Base-by-base conservation (phyloP, 2,888 invertebrate species). In the Pyrrhia umbra region DNA sequence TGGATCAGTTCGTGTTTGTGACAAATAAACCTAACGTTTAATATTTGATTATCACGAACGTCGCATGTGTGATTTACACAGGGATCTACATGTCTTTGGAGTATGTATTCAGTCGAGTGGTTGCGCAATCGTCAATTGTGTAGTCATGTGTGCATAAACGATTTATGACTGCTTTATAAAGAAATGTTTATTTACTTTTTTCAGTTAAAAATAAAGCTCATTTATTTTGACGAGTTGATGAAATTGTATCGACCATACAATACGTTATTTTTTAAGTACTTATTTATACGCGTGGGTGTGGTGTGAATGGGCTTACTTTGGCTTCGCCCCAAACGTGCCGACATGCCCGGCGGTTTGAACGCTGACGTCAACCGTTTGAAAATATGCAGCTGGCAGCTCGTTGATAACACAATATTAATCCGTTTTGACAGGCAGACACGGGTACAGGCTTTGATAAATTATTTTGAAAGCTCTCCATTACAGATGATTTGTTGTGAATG, bases 251-350 rank as follows among this genome's bases (percentile, higher is more conserved):
- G 58, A 37, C 25, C 60, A 51, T 69, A 60, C 58, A 60, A 81
- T 80, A 89, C 85, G 87, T 73, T 69, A 75, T 89, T 90, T 89
- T 85, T 85, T 87, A 83, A 79, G 73, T 79, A 82, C 68, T 54
- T 61, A 42, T 40, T 50, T 61, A 39, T 40, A 20, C 13, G 69
- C 77, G 80, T 90, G 88, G 90, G 88, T 81, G 87, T 85, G 83
- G 91, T 92, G 92, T 94, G 94, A 94, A 94, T 94, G 93, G 89
- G 91, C 88, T 88, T 85, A 86, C 83, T 82, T 90, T 93, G 94
- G 93, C 93, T 75, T 79, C 79, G 75, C 76, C 88, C 93, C 93
- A 94, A 92, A 89, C 88, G 89, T 90, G 89, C 84, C 82, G 86
- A 84, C 83, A 82, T 79, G 71, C 70, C 80, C 61, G 71, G 72